Base-by-base conservation (phyloP, 2,113 vertebrate genomes). In the Otis tarda region DNA sequence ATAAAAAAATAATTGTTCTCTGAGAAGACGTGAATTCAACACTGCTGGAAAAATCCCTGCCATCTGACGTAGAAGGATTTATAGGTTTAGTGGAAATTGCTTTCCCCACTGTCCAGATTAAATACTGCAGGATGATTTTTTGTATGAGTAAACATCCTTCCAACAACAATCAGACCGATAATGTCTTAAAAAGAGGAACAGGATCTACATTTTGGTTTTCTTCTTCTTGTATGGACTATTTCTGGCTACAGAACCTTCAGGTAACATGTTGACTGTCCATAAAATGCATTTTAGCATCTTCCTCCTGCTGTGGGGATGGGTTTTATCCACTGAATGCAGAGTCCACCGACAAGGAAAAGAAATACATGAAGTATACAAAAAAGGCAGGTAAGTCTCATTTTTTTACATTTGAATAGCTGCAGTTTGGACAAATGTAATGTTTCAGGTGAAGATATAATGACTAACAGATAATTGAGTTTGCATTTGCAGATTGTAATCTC, bases 41-140 rank as follows among this genome's bases (percentile, higher is more conserved):
- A 86, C 97, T 96, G 97, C 96, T 87, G 86, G 98, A 98, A 98
- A 98, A 98, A 99, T 99, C 98, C 98, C 97, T 97, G 97, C 97
- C 98, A 98, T 98, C 98, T 99, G 98, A 99, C 98, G 97, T 98
- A 97, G 98, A 97, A 95, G 98, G 98, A 98, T 98, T 99, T 99
- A 98, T 97, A 98, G 98, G 98, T 98, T 99, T 98, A 98, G 98
- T 98, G 97, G 97, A 98, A 98, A 98, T 98, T 98, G 98, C 98
- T 98, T 98, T 98, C 97, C 98, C 97, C 96, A 97, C 98, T 97
- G 94, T 97, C 93, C 98, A 98, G 98, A 98, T 99, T 98, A 98
- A 98, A 98, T 96, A 97, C 97, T 95, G 97, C 95, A 96, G 97
- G 97, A 97, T 98, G 97, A 96, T 97, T 97, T 98, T 97, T 96